Evolutionary conservation across 2,888 invertebrate species (phyloP), one percentile per base, ranked within the genome.

Genomic region (Eupeodes latifasciatus): DNA sequence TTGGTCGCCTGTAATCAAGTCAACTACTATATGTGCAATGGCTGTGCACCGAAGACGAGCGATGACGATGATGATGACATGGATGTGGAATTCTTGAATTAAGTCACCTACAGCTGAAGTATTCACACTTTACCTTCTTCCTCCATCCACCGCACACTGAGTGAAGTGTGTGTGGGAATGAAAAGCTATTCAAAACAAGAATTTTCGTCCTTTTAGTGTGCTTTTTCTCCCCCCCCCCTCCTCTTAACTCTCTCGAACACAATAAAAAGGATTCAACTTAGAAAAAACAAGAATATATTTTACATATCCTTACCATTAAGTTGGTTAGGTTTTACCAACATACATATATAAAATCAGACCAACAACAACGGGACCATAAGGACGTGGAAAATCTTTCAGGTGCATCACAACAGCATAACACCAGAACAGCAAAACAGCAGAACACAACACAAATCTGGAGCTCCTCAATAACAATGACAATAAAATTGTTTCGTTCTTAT

Each of bases 391-490:
- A 66, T 80, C 67, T 67, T 79, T 64, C 62, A 40, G 61, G 59
- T 80, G 71, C 75, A 75, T 49, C 44, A 27, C 6, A 34, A 44
- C 16, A 44, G 14, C 16, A 27, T 27, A 27, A 27, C 27, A 27
- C 27, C 27, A 27, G 27, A 27, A 27, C 27, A 27, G 27, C 27
- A 27, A 19, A 19, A 19, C 19, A 19, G 19, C 19, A 19, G 27
- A 27, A 27, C 27, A 27, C 27, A 27, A 27, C 27, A 40, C 9
- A 49, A 19, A 14, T 44, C 19, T 47, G 47, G 47, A 12, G 10
- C 40, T 74, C 34, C 80, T 80, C 72, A 55, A 80, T 80, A 83
- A 77, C 72, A 80, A 80, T 87, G 67, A 76, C 87, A 83, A 80
- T 72, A 83, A 83, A 77, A 83, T 72, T 80, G 76, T 80, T 76